These are phyloP conservation scores for Ciconia nigra DNA, from an alignment of 2,797 vertebrate species.

Conservation along the genomic window DNA sequence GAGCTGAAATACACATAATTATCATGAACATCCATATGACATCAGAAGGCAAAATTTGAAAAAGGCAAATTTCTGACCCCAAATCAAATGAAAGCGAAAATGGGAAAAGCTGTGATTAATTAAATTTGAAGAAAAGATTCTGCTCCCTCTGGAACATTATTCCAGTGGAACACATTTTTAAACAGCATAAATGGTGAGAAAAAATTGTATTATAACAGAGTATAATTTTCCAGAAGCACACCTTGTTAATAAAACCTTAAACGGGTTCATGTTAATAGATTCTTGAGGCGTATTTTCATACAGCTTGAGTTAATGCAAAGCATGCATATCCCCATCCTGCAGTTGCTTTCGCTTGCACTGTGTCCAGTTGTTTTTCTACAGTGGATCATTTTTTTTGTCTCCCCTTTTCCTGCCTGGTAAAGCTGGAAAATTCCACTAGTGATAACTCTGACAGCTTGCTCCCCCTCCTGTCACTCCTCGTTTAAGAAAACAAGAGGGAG, in stretches of 20 bases:
- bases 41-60: neutral
- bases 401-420: neutral
- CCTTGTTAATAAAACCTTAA: neutral
- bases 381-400: neutral
- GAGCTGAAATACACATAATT: neutral
- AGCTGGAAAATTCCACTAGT: slow-evolving; percentile 31
- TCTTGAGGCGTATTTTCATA: neutral
- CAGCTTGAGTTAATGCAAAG: neutral
- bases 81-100: neutral
- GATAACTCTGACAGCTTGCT: neutral
- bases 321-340: neutral
- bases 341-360: neutral
- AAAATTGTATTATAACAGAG: neutral
- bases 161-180: neutral
- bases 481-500: slow-evolving; percentile 29
- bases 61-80: neutral
- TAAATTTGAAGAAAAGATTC: neutral
- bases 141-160: neutral
- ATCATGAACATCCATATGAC: neutral
- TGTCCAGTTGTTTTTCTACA: neutral
- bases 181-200: neutral
- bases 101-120: neutral
- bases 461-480: neutral
- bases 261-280: neutral
- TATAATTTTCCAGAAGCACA: neutral